phyloP scores from a whole-genome alignment of 2,888 invertebrate species.

The Hemaris fuciformis region DNA sequence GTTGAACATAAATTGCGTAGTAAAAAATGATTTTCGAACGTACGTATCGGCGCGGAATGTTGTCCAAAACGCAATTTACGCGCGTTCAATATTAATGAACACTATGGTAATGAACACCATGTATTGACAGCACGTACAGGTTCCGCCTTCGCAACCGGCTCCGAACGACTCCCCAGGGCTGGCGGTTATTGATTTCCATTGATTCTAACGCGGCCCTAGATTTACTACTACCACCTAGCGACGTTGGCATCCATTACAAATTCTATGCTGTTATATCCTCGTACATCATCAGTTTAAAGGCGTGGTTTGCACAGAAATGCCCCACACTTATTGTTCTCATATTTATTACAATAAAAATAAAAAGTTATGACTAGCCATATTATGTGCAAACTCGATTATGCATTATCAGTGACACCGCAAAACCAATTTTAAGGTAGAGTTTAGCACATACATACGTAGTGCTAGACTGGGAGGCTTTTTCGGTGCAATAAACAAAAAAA shows the following conservation, averaged over 20 bases:
- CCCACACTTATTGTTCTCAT: background rate
- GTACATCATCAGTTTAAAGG: background rate
- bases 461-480: no score
- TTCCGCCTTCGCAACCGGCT: slow-evolving; percentile 41
- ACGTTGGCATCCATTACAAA: slow-evolving; percentile 40
- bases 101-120: slow-evolving; percentile 18
- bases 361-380: background rate
- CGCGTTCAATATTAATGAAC: background rate
- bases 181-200: slow-evolving; percentile 71
- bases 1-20: background rate
- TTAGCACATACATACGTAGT: no score
- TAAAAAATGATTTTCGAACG: background rate
- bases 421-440: no score
- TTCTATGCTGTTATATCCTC: background rate
- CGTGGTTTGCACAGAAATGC: background rate
- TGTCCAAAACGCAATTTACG: background rate
- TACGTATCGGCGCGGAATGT: background rate
- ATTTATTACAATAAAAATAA: background rate
- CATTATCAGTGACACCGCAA: no score
- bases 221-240: slow-evolving; percentile 57
- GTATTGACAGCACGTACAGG: slow-evolving; percentile 30
- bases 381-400: no score
- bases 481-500: no score
- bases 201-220: slow-evolving; percentile 73
- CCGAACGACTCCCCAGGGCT: slow-evolving; percentile 65